These are phyloP conservation scores for Leptinotarsa undecemlineata DNA, from an alignment of 1,140 invertebrate species.

Conservation along the genomic window DNA sequence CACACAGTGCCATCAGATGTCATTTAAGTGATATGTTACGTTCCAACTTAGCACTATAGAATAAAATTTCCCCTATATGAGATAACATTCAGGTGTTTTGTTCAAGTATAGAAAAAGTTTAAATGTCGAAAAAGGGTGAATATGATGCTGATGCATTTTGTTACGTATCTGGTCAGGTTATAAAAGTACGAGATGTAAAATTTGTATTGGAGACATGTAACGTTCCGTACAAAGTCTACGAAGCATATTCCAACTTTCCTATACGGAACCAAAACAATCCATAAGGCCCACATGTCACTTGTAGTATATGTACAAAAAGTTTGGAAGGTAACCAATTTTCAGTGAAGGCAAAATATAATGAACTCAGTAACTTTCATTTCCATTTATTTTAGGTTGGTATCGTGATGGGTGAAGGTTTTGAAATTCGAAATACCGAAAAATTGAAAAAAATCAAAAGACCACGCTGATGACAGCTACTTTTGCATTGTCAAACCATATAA, in stretches of 20 bases:
- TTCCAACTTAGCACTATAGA: too few species aligned
- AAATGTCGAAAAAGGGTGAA: neutral
- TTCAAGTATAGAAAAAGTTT: neutral
- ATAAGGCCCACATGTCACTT: slow-evolving; percentile 29
- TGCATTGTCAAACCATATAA: slow-evolving; percentile 18
- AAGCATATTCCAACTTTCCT: slow-evolving; percentile 36
- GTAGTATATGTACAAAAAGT: slow-evolving; percentile 21
- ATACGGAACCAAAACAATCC: slow-evolving; percentile 31
- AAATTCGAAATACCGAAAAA: slow-evolving; percentile 18
- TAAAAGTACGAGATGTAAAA: slow-evolving; percentile 29
- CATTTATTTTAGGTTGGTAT: slow-evolving; percentile 21
- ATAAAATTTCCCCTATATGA: neutral
- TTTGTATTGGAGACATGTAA: slow-evolving; percentile 25
- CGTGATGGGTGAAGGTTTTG: slow-evolving; percentile 10
- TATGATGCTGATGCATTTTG: slow-evolving; percentile 25
- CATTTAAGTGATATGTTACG: neutral
- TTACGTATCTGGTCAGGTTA: neutral
- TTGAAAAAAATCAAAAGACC: slow-evolving; percentile 1
- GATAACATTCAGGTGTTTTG: neutral
- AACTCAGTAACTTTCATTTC: slow-evolving; percentile 2
- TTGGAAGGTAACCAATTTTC: slow-evolving; percentile 21
- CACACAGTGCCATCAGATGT: neutral
- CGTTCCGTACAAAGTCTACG: slow-evolving; percentile 30
- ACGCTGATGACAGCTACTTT: slow-evolving; percentile 25
- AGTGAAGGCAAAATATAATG: neutral